These are phyloP conservation scores for Regulus satrapa DNA, from an alignment of 2,113 vertebrate species.

Conservation along the genomic window DNA sequence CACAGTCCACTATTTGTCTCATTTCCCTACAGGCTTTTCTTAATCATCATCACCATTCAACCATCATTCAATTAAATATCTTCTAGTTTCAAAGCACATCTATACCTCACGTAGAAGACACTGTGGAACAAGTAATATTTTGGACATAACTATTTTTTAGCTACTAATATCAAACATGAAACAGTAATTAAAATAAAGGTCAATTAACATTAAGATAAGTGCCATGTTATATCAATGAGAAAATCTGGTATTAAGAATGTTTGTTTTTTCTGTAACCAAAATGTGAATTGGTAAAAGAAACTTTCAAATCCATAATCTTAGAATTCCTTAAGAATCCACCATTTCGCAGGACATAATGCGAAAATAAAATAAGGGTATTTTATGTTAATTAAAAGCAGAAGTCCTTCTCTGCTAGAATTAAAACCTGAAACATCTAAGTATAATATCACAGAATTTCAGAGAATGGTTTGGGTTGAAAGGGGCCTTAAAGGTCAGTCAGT, in stretches of 20 bases:
- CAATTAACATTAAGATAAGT: not conserved
- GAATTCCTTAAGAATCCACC: not conserved
- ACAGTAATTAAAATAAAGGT: not conserved
- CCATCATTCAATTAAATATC: not conserved
- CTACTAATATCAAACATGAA: not conserved
- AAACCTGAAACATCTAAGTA: not conserved
- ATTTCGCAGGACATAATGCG: not conserved
- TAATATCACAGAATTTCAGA: not conserved
- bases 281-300: not conserved
- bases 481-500: not conserved
- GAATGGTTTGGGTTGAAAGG: not conserved
- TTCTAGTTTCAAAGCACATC: not conserved
- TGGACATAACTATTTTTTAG: not conserved
- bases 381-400: not conserved
- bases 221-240: not conserved
- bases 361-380: no score
- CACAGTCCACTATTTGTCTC: not conserved
- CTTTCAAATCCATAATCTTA: not conserved
- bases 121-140: not conserved
- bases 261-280: not conserved
- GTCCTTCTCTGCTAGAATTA: not conserved
- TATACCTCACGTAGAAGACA: not conserved
- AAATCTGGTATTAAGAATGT: not conserved
- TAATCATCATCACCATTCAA: not conserved
- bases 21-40: not conserved